Base-by-base conservation (phyloP, 2,888 invertebrate genomes). In the Acanthosoma haemorrhoidale region DNA sequence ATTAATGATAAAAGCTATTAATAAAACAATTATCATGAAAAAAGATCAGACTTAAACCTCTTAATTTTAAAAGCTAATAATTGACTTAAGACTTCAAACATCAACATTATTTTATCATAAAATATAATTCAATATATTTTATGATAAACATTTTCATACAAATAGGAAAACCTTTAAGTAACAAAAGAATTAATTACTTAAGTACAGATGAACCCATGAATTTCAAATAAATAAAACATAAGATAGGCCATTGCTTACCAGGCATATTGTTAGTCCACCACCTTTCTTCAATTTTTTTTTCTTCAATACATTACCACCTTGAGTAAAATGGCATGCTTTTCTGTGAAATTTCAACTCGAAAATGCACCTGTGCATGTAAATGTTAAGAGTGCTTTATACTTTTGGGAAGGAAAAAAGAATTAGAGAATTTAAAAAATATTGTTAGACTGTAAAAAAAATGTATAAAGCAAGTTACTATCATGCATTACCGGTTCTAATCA, bases 261-360 rank as follows among this genome's bases (percentile, higher is more conserved):
- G 51, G 51, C 51, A 51, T 51, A 51, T 51, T 51, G 51, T 51
- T 51, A 51, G n/a, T 51, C 51, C 51, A 51, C 51, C 51, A 51
- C 51, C 51, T 51, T n/a, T 25, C 51, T 25, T 43, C n/a, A 25
- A 2, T 13, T 21, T 21, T 21, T 43, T 51, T 51, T n/a, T 51
- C 51, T 51, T 51, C 51, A 51, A 29, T 5, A 25, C 25, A 51
- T 51, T 25, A 51, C 51, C 51, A 51, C 51, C 51, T n/a, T n/a
- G n/a, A 25, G 51, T 51, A 25, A n/a, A 51, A 51, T 51, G 51
- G 6, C 51, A 51, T 51, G 51, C 51, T 51, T 43, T 43, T 43
- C 51, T 51, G 51, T 51, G 51, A 51, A 51, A 51, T 51, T 21
- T 29, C 51, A 51, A 51, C 51, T 51, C 51, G 25, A 51, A 51